Percentiles rank a stretch among this genome's conserved stretches.
Evolutionary conservation across 2,113 vertebrate genomes (phyloP).

Genomic region (Istiophorus platypterus): DNA sequence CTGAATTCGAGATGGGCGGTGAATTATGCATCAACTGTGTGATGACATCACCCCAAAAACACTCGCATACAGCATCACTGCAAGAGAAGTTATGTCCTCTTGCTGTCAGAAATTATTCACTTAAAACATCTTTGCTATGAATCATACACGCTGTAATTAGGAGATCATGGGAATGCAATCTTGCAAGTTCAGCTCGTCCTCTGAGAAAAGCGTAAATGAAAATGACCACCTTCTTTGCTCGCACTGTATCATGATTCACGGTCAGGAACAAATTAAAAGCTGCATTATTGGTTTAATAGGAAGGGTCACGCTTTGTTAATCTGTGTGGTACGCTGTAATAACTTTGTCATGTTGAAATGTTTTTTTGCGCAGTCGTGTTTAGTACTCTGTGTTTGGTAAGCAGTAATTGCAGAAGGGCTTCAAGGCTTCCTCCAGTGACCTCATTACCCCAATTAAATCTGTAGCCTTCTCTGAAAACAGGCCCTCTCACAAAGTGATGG

Average conservation of each 20-base stretch:
- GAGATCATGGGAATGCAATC: background rate
- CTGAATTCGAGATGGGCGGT: constrained; percentile 49
- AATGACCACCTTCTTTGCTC: background rate
- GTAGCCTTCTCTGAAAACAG: constrained; percentile 47
- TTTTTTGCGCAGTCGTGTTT: constrained; percentile 38
- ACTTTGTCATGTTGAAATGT: constrained; percentile 45
- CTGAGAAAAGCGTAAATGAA: background rate
- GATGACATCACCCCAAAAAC: constrained; percentile 53
- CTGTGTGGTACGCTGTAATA: constrained; percentile 7
- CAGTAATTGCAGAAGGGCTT: constrained; percentile 60
- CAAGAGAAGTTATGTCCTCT: constrained; percentile 18
- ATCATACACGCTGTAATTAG: background rate
- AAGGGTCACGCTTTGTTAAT: constrained; percentile 46
- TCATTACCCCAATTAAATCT: constrained; percentile 73
- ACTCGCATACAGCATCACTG: constrained; percentile 4
- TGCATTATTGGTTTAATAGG: constrained; percentile 32
- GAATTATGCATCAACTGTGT: constrained; percentile 55
- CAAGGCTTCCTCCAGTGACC: constrained; percentile 66
- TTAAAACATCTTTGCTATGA: background rate
- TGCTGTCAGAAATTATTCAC: constrained; percentile 20
- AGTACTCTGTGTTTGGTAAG: constrained; percentile 31
- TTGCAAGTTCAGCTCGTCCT: constrained; percentile 8
- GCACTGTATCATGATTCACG: constrained; percentile 8
- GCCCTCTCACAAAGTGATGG: constrained; percentile 46
- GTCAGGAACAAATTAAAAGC: constrained; percentile 16